A percentile compares a stretch with the other conserved stretches of the same genome.
Conservation (phyloP, 2,113 vertebrate genomes). For the Tetrax tetrax region DNA sequence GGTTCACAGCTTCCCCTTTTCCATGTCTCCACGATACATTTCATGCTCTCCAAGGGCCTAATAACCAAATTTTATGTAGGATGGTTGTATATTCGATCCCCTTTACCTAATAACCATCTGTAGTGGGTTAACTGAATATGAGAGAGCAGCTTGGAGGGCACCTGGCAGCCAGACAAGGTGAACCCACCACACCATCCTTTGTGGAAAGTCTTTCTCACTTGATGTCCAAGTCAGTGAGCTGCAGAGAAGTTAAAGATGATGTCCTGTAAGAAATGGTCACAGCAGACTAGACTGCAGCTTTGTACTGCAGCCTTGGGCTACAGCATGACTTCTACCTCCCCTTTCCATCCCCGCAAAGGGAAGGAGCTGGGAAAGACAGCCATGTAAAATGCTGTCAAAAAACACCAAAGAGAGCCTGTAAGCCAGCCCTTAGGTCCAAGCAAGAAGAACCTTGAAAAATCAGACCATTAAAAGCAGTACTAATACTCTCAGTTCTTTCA, state of each 20-base stretch:
- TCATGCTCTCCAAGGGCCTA: background rate
- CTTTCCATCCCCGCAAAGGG: background rate
- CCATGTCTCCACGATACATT: background rate
- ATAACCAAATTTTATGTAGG: background rate
- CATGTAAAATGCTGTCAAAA: background rate
- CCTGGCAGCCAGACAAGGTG: background rate
- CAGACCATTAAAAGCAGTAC: background rate
- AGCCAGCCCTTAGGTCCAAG: background rate
- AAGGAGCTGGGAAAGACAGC: background rate
- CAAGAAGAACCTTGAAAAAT: background rate
- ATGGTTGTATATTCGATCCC: background rate
- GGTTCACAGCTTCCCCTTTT: background rate
- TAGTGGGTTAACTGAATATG: background rate
- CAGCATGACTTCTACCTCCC: background rate
- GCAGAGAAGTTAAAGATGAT: background rate
- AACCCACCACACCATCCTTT: background rate
- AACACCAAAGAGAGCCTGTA: background rate
- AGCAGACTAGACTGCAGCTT: background rate
- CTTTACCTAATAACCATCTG: background rate
- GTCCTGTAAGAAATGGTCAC: background rate
- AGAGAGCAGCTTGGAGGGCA: background rate
- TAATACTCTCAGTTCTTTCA: constrained; percentile 3
- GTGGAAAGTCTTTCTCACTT: background rate
- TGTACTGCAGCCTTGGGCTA: background rate
- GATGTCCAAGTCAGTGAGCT: background rate